Conservation (phyloP, 2,113 vertebrate genomes). For the Ahaetulla prasina region DNA sequence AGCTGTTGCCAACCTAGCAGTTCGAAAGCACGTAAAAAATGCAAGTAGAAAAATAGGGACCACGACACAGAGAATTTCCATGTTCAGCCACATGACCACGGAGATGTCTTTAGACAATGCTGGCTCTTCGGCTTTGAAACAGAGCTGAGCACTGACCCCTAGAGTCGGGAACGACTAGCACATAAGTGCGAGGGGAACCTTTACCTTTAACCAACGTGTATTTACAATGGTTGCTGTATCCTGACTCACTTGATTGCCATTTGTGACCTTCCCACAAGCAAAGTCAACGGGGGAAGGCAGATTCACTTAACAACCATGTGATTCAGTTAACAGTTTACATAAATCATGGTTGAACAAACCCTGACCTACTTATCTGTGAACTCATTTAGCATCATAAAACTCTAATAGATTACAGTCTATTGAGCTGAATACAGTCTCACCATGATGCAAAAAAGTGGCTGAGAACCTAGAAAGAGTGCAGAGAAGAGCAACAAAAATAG, state of each 20-base stretch:
- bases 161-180: no score
- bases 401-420: not conserved
- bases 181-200: no score
- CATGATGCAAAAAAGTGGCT: not conserved
- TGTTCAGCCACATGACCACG: no score
- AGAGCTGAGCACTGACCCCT: no score
- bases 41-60: no score
- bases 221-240: not conserved
- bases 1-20: no score
- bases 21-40: no score
- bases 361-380: not conserved
- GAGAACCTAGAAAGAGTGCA: not conserved
- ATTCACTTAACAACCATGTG: not conserved
- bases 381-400: not conserved
- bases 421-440: not conserved
- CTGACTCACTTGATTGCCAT: not conserved
- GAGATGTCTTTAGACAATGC: no score
- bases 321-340: not conserved
- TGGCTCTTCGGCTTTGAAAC: no score
- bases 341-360: not conserved
- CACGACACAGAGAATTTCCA: no score
- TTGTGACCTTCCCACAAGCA: not conserved
- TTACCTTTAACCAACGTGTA: not conserved
- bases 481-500: not conserved
- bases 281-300: not conserved